Percentiles rank a stretch among this genome's conserved stretches.
These are phyloP conservation scores for Peromyscus melanophrys DNA, from an alignment of 2,797 vertebrate species.

Conservation along the genomic window DNA sequence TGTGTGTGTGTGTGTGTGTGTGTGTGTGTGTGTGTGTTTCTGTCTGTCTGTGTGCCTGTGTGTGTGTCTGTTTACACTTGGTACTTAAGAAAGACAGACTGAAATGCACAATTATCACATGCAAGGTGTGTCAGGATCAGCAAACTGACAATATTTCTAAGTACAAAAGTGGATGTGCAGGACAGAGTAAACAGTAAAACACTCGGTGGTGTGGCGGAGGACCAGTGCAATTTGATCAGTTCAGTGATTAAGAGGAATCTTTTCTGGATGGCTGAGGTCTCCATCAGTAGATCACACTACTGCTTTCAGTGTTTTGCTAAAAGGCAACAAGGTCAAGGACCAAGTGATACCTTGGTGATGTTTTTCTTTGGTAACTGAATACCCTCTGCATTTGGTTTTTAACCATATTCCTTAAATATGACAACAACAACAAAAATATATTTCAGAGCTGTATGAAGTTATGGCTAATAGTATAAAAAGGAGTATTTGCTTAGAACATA, in stretches of 20 bases:
- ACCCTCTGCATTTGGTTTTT: not conserved
- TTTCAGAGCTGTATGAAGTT: constrained; percentile 22
- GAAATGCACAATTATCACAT: not conserved
- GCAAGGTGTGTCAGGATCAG: not conserved
- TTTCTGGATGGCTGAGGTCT: not conserved
- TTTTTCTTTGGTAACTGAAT: not conserved
- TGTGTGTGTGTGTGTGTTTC: not conserved
- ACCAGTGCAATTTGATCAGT: not conserved
- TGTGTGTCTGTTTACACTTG: not conserved
- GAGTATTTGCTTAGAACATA: constrained; percentile 1
- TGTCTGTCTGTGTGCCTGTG: not conserved
- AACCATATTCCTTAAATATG: not conserved
- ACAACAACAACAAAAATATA: not conserved
- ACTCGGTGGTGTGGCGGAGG: constrained; percentile 7
- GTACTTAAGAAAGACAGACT: constrained; percentile 20
- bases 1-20: not conserved
- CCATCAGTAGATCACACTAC: not conserved
- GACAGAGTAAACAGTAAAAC: not conserved
- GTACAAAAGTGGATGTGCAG: not conserved
- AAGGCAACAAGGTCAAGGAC: not conserved
- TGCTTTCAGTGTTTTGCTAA: not conserved
- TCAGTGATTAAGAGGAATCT: not conserved
- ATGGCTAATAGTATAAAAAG: not conserved
- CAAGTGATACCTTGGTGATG: not conserved
- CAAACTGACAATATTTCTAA: not conserved